phyloP scores from a whole-genome alignment of 2,797 vertebrate genomes.

The Sphenodon punctatus region DNA sequence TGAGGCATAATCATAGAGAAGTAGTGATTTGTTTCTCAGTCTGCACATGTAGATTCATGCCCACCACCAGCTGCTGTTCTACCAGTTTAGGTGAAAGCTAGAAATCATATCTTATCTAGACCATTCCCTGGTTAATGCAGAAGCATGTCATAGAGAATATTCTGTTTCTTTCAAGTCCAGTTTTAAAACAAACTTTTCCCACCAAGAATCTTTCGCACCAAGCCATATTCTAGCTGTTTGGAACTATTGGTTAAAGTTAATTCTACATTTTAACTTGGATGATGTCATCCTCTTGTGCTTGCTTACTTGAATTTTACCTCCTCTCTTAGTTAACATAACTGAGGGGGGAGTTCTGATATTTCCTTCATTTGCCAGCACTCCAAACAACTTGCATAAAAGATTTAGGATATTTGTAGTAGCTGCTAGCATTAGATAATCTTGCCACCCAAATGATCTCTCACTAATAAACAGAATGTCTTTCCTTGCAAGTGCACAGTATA shows the following conservation, averaged over 20 bases:
- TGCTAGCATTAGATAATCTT: background rate
- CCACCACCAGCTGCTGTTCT: too few species aligned
- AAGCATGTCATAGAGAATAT: background rate
- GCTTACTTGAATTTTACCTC: background rate
- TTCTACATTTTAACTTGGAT: background rate
- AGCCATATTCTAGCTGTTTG: rapidly evolving
- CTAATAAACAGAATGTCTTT: background rate
- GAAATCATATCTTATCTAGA: too few species aligned
- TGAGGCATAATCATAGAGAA: too few species aligned
- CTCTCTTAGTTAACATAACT: background rate
- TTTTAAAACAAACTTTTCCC: background rate
- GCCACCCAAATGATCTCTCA: background rate
- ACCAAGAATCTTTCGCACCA: background rate
- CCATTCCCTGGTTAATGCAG: background rate
- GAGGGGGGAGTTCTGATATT: rapidly evolving
- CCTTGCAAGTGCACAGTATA: background rate
- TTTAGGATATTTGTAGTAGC: background rate
- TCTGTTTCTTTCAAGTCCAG: background rate
- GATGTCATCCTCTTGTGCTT: background rate
- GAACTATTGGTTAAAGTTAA: background rate
- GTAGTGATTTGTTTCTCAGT: too few species aligned
- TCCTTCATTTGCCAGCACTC: background rate
- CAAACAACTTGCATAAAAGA: rapidly evolving
- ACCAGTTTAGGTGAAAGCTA: too few species aligned
- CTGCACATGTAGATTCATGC: too few species aligned